A percentile compares a stretch with the other conserved stretches of the same genome.
phyloP scores from a whole-genome alignment of 2,113 vertebrate genomes.

The Dolichotis patagonum region DNA sequence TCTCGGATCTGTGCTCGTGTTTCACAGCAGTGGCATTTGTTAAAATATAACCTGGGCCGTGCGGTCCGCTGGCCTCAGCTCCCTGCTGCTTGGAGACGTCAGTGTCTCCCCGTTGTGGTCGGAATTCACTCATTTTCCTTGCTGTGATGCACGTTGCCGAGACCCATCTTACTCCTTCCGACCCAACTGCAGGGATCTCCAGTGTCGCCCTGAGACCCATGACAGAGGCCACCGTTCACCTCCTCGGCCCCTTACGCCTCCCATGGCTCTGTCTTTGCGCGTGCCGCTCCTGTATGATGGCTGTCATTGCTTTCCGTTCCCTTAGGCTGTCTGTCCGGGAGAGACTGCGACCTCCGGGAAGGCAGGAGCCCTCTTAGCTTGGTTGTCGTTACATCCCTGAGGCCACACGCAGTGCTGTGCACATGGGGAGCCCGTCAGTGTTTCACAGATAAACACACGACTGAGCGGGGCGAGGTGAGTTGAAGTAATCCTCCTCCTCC shows the following conservation, averaged over 20 bases:
- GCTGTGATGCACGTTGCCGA: neutral
- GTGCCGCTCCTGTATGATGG: too few species aligned
- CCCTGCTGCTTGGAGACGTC: neutral
- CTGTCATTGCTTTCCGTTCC: neutral
- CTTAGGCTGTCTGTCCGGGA: neutral
- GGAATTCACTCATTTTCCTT: neutral
- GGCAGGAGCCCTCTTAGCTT: neutral
- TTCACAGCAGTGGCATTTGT: neutral
- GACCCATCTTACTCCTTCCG: neutral
- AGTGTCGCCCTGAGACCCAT: rapidly evolving
- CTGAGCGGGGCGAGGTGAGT: neutral
- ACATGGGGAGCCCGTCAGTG: neutral
- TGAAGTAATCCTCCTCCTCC: neutral
- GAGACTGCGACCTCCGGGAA: neutral
- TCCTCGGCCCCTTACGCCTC: neutral
- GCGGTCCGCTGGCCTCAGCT: neutral
- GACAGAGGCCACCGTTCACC: neutral
- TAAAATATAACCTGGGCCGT: neutral
- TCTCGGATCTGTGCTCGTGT: neutral
- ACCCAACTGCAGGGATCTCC: neutral
- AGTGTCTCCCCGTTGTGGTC: neutral
- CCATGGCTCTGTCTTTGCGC: neutral
- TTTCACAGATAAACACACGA: neutral
- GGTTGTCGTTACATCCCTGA: neutral
- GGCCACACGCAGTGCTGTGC: neutral